Base-by-base conservation (phyloP, 2,888 invertebrate species). In the Phragmatobia fuliginosa region DNA sequence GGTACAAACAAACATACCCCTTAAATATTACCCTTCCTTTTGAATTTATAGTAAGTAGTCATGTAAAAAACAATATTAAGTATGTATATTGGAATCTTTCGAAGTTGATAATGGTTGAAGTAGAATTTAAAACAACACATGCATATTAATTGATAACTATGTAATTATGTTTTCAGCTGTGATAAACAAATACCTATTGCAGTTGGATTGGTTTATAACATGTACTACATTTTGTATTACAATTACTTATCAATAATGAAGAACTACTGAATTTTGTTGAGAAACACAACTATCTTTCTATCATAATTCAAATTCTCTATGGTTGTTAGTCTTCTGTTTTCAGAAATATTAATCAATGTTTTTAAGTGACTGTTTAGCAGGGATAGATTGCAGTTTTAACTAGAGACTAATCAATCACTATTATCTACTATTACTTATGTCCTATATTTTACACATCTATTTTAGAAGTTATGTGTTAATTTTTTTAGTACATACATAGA, bases 131-230 rank as follows among this genome's bases (percentile, higher is more conserved):
- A 41, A 3, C 28, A n/a, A n/a, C 32, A 18, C 25, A 56, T n/a
- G 11, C 36, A 56, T 41, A n/a, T 38, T 56, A 32, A 16, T 49
- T 62, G 62, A 62, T 67, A 58, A 32, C 62, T 49, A 60, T 5
- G 25, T 59, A 67, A 52, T 62, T 67, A 56, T 67, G 38, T 31
- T 52, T 49, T 52, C 31, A 56, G n/a, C 31, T 41, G 38, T 56
- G 67, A 67, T 67, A 62, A 60, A 21, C n/a, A 38, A 62, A 8
- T 38, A 62, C 41, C 63, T 64, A 60, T 62, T 68, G 71, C 65
- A 71, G 80, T 72, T 52, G 36, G n/a, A 32, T 60, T 76, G 71
- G 74, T 70, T 45, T 62, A 56, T 63, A 52, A 62, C 32, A 28
- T 67, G 61, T 36, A 45, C 28, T 28, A 18, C 18, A 41, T 38